Evolutionary conservation across 2,797 vertebrate species (phyloP), one percentile per base, ranked within the genome.

Genomic region (Siniperca obscura): DNA sequence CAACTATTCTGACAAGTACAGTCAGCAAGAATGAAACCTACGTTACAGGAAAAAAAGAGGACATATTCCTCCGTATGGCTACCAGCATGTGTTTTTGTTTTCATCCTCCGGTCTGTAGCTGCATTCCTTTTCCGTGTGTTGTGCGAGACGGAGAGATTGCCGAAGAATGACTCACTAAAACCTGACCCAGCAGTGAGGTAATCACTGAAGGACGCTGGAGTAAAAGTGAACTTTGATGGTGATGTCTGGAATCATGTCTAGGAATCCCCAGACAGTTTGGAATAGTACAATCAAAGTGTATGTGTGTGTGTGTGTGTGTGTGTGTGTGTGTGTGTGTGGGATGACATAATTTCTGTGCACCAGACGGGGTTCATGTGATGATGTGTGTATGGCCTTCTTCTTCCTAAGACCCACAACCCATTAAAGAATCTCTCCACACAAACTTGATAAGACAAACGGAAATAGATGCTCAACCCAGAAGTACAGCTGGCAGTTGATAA

Each of bases 71-170:
- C 68, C 16, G 40, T 83, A 71, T 61, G 76, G 72, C 84, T 86
- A 84, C 76, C 78, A 74, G 90, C 94, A 94, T 94, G 90, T 94
- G 93, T 93, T 94, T 94, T 93, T 94, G 85, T 95, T 93, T 94
- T 93, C 88, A 92, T 89, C 88, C 80, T 84, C 72, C 11, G 52
- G 81, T 89, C 91, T 85, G 88, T 42, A 79, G 91, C 87, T 66
- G 78, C 92, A 94, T 94, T 94, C 92, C 91, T 91, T 91, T 91
- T 82, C 82, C 22, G 85, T 92, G 91, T 86, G 90, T 73, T 85
- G 86, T 83, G 86, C 79, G 82, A 93, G 93, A 94, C 88, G 57
- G 90, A 81, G 89, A 91, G 90, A 93, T 93, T 89, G 91, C 86
- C 87, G 84, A 79, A 87, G 89, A 89, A 62, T 94, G 93, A 95